Evolutionary conservation across 2,113 vertebrate genomes (phyloP).

Genomic region (Vireo altiloquus): DNA sequence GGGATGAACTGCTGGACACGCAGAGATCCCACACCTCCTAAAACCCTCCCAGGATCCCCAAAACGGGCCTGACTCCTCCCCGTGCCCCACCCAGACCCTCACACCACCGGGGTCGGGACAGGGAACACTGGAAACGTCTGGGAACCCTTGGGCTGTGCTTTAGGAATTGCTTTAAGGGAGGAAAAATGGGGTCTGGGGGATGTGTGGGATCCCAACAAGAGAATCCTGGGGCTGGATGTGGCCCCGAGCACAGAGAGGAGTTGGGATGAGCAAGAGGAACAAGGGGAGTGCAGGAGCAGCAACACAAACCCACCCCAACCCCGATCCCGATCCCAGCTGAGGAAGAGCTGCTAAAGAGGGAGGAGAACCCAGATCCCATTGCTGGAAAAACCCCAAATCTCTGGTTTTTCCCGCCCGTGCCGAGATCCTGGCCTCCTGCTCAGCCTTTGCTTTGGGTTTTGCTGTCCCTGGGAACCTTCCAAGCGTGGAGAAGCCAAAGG

Average conservation of each 20-base stretch:
- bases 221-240: background rate
- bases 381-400: accelerated
- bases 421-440: accelerated
- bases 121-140: background rate
- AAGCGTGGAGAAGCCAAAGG: background rate
- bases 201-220: background rate
- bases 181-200: accelerated
- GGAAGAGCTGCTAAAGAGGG: background rate
- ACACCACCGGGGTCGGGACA: accelerated
- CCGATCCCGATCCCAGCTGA: accelerated
- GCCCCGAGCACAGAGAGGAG: accelerated
- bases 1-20: background rate
- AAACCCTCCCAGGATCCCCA: background rate
- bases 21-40: background rate
- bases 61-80: background rate
- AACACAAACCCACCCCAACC: background rate
- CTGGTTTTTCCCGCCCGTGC: accelerated
- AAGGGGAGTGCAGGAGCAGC: accelerated
- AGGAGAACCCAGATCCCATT: background rate
- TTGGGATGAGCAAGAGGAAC: background rate
- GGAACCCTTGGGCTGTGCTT: background rate
- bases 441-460: background rate
- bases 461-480: slow-evolving; percentile 18
- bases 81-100: background rate
- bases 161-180: background rate